Percentiles rank a stretch among this genome's conserved stretches.
phyloP scores from a whole-genome alignment of 53 echinoderm and acorn worm species.

The Zoroaster sp. region DNA sequence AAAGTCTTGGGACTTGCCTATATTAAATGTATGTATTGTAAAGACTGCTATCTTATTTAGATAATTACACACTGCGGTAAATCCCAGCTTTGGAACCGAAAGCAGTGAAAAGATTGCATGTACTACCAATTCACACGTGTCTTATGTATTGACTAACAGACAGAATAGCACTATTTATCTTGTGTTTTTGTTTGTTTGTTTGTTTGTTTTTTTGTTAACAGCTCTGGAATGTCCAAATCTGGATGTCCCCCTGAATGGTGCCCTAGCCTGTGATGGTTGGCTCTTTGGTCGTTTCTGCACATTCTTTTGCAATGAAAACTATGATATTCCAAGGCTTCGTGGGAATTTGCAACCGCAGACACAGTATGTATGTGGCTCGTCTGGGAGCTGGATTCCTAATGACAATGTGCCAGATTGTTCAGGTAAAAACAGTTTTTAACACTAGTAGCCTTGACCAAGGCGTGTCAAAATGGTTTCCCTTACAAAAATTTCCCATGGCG shows the following conservation, averaged over 20 bases:
- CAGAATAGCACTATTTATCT: neutral
- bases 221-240: slow-evolving; percentile 36
- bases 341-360: neutral
- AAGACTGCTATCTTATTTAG: too few relatives aligned
- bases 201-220: neutral
- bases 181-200: neutral
- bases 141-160: neutral
- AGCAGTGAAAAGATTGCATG: neutral
- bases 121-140: neutral
- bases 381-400: neutral
- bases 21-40: too few relatives aligned
- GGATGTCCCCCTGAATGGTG: slow-evolving; percentile 39
- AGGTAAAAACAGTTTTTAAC: neutral
- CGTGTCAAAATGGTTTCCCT: neutral
- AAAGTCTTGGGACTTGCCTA: too few relatives aligned
- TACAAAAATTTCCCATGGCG: neutral
- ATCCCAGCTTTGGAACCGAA: too few relatives aligned
- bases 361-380: neutral
- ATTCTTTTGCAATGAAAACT: slow-evolving; percentile 22
- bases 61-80: too few relatives aligned
- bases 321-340: neutral
- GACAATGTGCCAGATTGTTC: neutral
- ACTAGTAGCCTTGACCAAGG: neutral
- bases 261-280: slow-evolving; percentile 24
- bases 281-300: slow-evolving; percentile 41